A percentile compares a stretch with the other conserved stretches of the same genome.
phyloP scores from a whole-genome alignment of 2,797 vertebrate genomes.

The Pangasius krempfi region DNA sequence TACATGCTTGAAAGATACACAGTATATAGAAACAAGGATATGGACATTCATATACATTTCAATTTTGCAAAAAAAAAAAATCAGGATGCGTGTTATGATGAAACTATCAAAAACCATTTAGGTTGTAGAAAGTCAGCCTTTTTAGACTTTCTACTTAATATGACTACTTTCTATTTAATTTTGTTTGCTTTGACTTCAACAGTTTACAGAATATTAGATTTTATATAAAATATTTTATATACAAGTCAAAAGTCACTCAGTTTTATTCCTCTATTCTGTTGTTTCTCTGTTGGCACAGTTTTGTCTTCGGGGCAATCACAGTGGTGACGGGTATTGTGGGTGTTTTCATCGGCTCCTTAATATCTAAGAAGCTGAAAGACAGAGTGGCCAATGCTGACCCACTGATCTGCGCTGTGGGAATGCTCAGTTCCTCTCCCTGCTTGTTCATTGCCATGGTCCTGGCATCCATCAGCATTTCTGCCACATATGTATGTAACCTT shows the following conservation, averaged over 20 bases:
- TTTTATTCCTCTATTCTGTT: background rate
- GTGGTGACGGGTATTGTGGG: slow-evolving; percentile 83
- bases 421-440: slow-evolving; percentile 81
- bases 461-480: slow-evolving; percentile 75
- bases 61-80: too few species aligned
- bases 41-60: too few species aligned
- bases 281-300: slow-evolving; percentile 69
- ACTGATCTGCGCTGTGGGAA: slow-evolving; percentile 85
- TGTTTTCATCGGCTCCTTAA: slow-evolving; percentile 76
- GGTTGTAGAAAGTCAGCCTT: background rate
- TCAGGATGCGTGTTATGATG: too few species aligned
- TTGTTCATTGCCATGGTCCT: slow-evolving; percentile 80
- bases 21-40: too few species aligned
- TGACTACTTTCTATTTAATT: too few species aligned
- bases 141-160: background rate
- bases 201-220: too few species aligned
- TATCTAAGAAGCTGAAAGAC: slow-evolving; percentile 76
- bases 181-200: too few species aligned
- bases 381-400: slow-evolving; percentile 80
- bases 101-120: too few species aligned
- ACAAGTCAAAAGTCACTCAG: background rate
- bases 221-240: too few species aligned
- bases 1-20: too few species aligned
- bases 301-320: slow-evolving; percentile 85
- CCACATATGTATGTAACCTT: slow-evolving; percentile 80